Evolutionary conservation across 2,888 invertebrate genomes (phyloP), one percentile per base, ranked within the genome.

Genomic region (Selenia dentaria): DNA sequence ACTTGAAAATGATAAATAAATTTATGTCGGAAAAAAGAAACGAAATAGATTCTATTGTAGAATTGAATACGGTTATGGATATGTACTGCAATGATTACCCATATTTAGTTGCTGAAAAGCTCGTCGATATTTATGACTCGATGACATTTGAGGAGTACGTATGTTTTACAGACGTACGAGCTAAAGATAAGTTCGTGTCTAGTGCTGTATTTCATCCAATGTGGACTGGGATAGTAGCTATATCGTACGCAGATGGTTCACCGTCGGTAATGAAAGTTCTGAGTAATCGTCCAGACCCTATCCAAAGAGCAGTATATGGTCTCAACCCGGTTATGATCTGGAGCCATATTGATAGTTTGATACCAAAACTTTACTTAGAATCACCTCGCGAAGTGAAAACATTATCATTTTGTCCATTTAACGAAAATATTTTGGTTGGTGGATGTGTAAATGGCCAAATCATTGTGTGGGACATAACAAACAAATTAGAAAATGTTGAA

Each of bases 401-500:
- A 0, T 73, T 96, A 6, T 92, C 94, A 0, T 94, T 94, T 73
- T 95, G 95, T 65, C 94, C 95, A 0, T 92, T 92, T 50, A 87
- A 95, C 65, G 93, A 93, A 49, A 94, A 94, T 67, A 70, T 95
- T 33, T 70, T 96, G 14, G 66, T 96, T 28, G 96, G 95, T 3
- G 96, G 96, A 3, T 93, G 93, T 42, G 81, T 86, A 1, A 96
- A 94, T 70, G 96, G 96, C 1, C 93, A 95, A 90, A 78, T 96
- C 5, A 83, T 93, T 10, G 63, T 95, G 28, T 95, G 95, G 95
- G 94, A 95, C 71, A 81, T 95, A 44, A 92, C 91, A 16, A 91
- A 93, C 40, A 93, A 93, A 57, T 79, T 94, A 13, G 91, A 93
- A 54, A 91, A 92, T 52, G 89, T 94, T 1, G 95, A 95, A 62